Conservation (phyloP, 2,113 vertebrate species). For the Misgurnus mizolepis region DNA sequence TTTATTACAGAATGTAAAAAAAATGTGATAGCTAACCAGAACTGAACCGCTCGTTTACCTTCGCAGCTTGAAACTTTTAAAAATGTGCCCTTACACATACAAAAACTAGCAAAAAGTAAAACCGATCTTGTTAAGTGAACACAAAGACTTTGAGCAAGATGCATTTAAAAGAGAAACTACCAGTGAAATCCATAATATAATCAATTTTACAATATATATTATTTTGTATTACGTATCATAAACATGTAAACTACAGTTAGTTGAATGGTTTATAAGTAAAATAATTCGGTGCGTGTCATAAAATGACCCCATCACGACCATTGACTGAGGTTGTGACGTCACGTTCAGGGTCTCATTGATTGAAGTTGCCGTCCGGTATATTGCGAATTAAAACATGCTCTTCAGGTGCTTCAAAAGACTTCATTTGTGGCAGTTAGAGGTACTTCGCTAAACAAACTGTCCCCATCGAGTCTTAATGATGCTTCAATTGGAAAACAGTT, state of each 20-base stretch:
- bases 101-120: not conserved
- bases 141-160: not conserved
- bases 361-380: slow-evolving; percentile 7
- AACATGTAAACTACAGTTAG: not conserved
- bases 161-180: not conserved
- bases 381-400: not conserved
- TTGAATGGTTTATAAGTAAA: not conserved
- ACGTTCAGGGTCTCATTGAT: slow-evolving; percentile 28
- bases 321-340: slow-evolving; percentile 45
- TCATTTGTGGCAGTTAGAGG: not conserved
- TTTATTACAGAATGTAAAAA: too few species aligned
- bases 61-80: too few species aligned
- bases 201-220: not conserved
- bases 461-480: not conserved
- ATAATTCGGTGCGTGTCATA: not conserved
- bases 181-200: not conserved
- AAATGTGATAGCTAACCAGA: too few species aligned
- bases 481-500: not conserved
- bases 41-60: not conserved
- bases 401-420: not conserved
- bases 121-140: not conserved
- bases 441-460: not conserved
- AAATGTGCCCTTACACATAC: not conserved
- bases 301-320: not conserved
- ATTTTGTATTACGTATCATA: not conserved